Percentiles rank a stretch among this genome's conserved stretches.
phyloP scores from a whole-genome alignment of 2,888 invertebrate genomes.

The Coenonympha glycerion region DNA sequence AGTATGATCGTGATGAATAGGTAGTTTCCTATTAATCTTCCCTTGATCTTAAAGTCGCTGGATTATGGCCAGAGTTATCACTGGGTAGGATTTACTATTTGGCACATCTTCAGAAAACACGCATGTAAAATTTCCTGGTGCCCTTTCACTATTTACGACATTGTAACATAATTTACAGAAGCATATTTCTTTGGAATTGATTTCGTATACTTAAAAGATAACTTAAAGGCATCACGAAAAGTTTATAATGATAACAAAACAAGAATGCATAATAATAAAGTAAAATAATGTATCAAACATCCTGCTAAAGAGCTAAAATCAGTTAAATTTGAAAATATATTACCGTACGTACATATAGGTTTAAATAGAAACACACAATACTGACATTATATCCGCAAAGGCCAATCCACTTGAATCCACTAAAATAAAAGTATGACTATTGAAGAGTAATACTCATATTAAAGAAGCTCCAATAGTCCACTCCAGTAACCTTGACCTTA shows the following conservation, averaged over 20 bases:
- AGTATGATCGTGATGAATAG: slow-evolving; percentile 15
- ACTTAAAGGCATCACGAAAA: no score
- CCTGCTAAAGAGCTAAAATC: no score
- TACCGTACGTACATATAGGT: no score
- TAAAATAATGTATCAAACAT: no score
- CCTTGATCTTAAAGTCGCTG: slow-evolving; percentile 46
- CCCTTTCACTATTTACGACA: slow-evolving; percentile 38
- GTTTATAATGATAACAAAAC: no score
- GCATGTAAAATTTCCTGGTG: slow-evolving; percentile 35
- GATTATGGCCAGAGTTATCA: slow-evolving; percentile 44
- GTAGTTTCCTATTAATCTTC: slow-evolving; percentile 42
- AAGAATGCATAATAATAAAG: no score
- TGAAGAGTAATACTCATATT: neutral
- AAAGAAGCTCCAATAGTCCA: slow-evolving; percentile 25
- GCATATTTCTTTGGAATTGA: no score
- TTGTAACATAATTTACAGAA: slow-evolving; percentile 6
- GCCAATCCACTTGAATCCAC: neutral
- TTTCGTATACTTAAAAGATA: no score
- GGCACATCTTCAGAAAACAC: slow-evolving; percentile 32
- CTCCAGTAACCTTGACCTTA: slow-evolving; percentile 55
- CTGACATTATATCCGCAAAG: no score
- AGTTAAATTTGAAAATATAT: no score
- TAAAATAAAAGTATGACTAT: neutral
- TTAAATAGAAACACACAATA: no score
- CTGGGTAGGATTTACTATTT: slow-evolving; percentile 40